phyloP scores from a whole-genome alignment of 30 jellyfish, hydroid and myxozoan species.

The Turritopsis dohrnii region DNA sequence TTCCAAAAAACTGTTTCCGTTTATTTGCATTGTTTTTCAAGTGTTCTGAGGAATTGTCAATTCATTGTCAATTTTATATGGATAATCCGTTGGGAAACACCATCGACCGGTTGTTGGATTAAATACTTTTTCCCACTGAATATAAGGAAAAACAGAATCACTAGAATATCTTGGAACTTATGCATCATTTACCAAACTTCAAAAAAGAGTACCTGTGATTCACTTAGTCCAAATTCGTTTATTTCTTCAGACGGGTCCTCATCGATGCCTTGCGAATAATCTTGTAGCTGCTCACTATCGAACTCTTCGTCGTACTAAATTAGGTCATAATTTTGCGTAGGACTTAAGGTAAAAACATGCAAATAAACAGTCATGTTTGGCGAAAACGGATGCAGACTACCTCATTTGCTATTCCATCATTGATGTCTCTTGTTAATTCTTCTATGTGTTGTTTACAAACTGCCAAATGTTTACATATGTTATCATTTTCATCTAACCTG shows the following conservation, averaged over 20 bases:
- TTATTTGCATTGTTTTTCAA: background rate
- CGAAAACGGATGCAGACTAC: background rate
- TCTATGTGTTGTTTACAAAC: background rate
- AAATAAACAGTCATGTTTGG: too few relatives aligned
- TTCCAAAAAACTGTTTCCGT: constrained; percentile 3
- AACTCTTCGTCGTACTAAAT: background rate
- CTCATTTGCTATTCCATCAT: background rate
- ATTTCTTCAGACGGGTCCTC: background rate
- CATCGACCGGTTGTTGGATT: constrained; percentile 1
- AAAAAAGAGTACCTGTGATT: background rate
- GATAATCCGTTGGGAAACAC: background rate
- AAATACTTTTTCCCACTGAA: constrained; percentile 7
- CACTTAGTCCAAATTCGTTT: background rate
- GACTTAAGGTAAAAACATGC: background rate
- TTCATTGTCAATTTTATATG: background rate
- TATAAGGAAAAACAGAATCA: background rate
- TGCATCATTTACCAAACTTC: background rate
- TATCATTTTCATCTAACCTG: background rate
- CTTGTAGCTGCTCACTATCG: constrained; percentile 1
- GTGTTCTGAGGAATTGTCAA: background rate
- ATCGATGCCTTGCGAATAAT: background rate
- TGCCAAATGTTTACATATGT: background rate
- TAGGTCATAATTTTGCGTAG: background rate
- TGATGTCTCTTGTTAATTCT: background rate
- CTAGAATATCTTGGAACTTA: background rate